These are phyloP conservation scores for Lasioglossum vierecki DNA, from an alignment of 2,888 invertebrate genomes.

Conservation along the genomic window DNA sequence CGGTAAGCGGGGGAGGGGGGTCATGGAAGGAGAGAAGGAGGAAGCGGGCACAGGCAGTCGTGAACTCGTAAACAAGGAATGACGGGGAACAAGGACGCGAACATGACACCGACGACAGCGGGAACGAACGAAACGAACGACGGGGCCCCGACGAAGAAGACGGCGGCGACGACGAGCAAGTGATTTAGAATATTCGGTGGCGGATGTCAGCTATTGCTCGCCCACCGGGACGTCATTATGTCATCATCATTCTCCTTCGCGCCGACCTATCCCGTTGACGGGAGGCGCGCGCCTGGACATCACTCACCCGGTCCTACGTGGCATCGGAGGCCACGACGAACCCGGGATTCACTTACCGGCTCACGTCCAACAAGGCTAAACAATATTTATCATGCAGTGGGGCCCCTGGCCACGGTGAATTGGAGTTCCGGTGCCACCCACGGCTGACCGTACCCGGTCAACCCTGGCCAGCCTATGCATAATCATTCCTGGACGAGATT, in stretches of 20 bases:
- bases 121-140: slow-evolving; percentile 38
- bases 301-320: slow-evolving; percentile 78
- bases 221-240: slow-evolving; percentile 84
- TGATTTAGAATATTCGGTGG: slow-evolving; percentile 84
- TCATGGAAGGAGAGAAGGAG: background rate
- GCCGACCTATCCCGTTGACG: slow-evolving; percentile 79
- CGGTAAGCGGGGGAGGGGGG: slow-evolving; percentile 4
- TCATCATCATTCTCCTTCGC: slow-evolving; percentile 84
- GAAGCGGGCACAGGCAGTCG: slow-evolving; percentile 23
- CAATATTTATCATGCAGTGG: slow-evolving; percentile 79
- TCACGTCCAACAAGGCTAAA: slow-evolving; percentile 76
- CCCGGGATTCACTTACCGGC: slow-evolving; percentile 71
- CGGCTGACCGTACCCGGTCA: slow-evolving; percentile 58
- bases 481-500: slow-evolving; percentile 60
- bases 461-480: slow-evolving; percentile 40
- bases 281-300: slow-evolving; percentile 82
- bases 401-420: slow-evolving; percentile 73
- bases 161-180: slow-evolving; percentile 66
- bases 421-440: slow-evolving; percentile 81
- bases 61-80: slow-evolving; percentile 62
- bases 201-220: slow-evolving; percentile 84
- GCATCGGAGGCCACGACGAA: slow-evolving; percentile 70
- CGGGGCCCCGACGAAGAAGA: slow-evolving; percentile 59
- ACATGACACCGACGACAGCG: slow-evolving; percentile 58
- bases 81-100: slow-evolving; percentile 57